Percentiles rank a stretch among this genome's conserved stretches.
Evolutionary conservation across 2,797 vertebrate genomes (phyloP).

Genomic region (Cossypha niveicapilla): DNA sequence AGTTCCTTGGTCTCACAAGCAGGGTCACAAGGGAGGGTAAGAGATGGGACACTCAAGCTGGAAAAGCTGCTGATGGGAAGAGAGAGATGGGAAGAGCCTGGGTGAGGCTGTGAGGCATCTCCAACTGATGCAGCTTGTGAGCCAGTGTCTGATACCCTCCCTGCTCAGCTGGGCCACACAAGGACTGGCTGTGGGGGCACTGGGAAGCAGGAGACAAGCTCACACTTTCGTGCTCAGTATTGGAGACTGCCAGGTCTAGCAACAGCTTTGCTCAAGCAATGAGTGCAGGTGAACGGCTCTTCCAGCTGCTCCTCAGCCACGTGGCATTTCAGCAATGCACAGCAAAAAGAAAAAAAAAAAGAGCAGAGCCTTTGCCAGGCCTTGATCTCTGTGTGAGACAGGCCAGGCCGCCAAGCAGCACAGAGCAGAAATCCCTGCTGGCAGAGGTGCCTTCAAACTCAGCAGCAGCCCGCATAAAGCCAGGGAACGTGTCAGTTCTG

Average conservation of each 20-base stretch:
- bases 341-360: background rate
- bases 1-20: background rate
- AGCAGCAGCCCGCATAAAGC: background rate
- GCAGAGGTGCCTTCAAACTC: background rate
- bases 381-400: background rate
- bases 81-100: background rate
- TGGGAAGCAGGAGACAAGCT: background rate
- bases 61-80: background rate
- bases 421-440: constrained; percentile 10
- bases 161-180: accelerated
- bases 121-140: background rate
- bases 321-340: background rate
- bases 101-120: background rate
- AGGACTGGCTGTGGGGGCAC: background rate
- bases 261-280: background rate
- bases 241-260: background rate
- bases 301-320: constrained; percentile 12
- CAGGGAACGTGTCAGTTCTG: background rate
- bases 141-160: background rate
- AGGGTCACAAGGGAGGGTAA: background rate
- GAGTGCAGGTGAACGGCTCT: background rate
- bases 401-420: background rate
- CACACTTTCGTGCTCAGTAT: background rate
- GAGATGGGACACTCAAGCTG: background rate
- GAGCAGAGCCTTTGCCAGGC: background rate